phyloP scores from a whole-genome alignment of 2,888 invertebrate species.

The Drosophila imparisetae region DNA sequence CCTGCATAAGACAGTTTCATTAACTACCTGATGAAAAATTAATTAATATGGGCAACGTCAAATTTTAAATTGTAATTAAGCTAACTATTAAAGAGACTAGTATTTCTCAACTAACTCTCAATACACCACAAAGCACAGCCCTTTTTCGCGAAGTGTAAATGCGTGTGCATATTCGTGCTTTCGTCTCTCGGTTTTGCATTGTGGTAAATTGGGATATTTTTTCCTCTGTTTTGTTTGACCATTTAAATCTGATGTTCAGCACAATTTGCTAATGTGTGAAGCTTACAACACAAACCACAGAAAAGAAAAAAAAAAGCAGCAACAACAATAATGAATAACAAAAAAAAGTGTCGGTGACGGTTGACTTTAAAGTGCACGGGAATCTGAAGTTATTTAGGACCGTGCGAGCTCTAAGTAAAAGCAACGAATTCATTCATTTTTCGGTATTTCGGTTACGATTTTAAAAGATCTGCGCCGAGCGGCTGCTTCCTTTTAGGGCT shows the following conservation, averaged over 20 bases:
- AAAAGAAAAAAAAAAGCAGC: constrained; percentile 20
- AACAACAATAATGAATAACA: constrained; percentile 5
- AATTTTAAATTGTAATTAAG: background rate
- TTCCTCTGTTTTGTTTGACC: constrained; percentile 21
- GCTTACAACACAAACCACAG: constrained; percentile 57
- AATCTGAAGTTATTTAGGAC: constrained; percentile 18
- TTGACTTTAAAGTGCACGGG: constrained; percentile 25
- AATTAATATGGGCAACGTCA: background rate
- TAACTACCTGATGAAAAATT: background rate
- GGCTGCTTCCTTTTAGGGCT: constrained; percentile 56
- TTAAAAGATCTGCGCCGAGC: constrained; percentile 26
- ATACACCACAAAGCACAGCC: background rate
- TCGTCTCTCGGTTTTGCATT: constrained; percentile 7
- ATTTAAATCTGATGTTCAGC: constrained; percentile 44
- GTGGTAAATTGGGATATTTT: constrained; percentile 13
- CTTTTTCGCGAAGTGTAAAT: constrained; percentile 23
- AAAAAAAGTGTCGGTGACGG: constrained; percentile 23
- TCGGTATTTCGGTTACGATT: constrained; percentile 40
- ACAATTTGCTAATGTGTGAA: constrained; percentile 66
- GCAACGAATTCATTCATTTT: constrained; percentile 22
- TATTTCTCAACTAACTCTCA: background rate
- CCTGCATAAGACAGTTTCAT: background rate
- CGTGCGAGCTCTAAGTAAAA: constrained; percentile 25
- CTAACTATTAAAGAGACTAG: background rate
- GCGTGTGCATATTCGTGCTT: constrained; percentile 11